Base-by-base conservation (phyloP, 2,888 invertebrate genomes). In the Crematogaster levior region DNA sequence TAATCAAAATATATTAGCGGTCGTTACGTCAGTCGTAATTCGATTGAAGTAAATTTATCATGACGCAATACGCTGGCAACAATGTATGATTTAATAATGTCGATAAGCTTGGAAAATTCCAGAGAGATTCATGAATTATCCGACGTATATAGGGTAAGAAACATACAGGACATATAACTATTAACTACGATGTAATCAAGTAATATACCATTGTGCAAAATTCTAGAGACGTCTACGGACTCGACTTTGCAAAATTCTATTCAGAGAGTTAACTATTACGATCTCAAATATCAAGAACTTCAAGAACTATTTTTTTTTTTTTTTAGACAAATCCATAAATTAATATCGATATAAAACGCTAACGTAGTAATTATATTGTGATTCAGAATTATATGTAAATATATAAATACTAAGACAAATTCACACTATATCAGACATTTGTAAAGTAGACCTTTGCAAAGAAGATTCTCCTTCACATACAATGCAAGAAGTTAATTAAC, bases 91-190 rank as follows among this genome's bases (percentile, higher is more conserved):
- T 68, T 68, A 79, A 58, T 56, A 79, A 77, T 43, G 43, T 12
- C 24, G 56, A 68, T 79, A 56, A 79, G 77, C 18, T 18, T n/a
- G 70, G 77, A 68, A 79, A 79, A 79, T 79, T 70, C 77, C 77
- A 58, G n/a, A n/a, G 34, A 46, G 30, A 18, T 56, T 30, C 24
- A 18, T 24, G 43, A 43, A 77, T 77, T 77, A 75, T 21, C 24
- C 56, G 30, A 27, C 27, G 15, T 21, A 66, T n/a, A 68, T 46
- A 68, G 9, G 7, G 58, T 15, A 9, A 56, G 18, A 6, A 58
- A 30, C 21, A 15, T 27, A 30, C 21, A 34, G 30, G 18, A 56
- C 56, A n/a, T 61, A 27, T 24, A 21, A 30, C n/a, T 68, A 24
- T 56, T 56, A 43, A 56, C 15, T 65, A 4, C 30, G 15, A 1